Conservation (phyloP, 2,888 invertebrate genomes). For the Nasonia oneida region DNA sequence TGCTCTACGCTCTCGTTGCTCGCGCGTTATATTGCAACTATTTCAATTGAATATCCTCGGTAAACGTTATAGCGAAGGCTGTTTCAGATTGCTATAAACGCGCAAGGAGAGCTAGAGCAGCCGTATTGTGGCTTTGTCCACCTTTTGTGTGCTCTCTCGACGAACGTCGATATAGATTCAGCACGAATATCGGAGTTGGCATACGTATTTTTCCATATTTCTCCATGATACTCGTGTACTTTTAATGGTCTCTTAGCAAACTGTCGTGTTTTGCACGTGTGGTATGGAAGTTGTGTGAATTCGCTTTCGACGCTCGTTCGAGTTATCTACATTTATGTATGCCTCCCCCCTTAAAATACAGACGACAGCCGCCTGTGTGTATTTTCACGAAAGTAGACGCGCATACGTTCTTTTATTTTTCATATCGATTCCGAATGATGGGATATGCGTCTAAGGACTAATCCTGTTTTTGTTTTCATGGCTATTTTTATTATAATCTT, state of each 20-base stretch:
- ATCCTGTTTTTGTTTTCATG: neutral
- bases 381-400: too few species aligned
- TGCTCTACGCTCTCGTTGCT: neutral
- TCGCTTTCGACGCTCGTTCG: neutral
- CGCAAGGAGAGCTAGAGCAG: neutral
- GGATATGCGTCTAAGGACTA: neutral
- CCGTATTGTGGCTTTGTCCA: neutral
- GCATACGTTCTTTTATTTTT: neutral
- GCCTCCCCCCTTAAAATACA: neutral
- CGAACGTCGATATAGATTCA: neutral
- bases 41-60: neutral
- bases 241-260: neutral
- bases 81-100: neutral
- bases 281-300: neutral
- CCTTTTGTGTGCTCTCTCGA: neutral
- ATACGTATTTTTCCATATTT: neutral
- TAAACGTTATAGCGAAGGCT: neutral
- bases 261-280: neutral
- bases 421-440: neutral
- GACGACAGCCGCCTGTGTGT: neutral
- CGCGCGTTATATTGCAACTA: neutral
- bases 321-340: neutral
- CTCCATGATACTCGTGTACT: neutral
- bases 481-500: neutral
- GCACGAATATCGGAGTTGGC: neutral